Evolutionary conservation across 2,888 invertebrate genomes (phyloP).

Genomic region (Machimus rusticus): DNA sequence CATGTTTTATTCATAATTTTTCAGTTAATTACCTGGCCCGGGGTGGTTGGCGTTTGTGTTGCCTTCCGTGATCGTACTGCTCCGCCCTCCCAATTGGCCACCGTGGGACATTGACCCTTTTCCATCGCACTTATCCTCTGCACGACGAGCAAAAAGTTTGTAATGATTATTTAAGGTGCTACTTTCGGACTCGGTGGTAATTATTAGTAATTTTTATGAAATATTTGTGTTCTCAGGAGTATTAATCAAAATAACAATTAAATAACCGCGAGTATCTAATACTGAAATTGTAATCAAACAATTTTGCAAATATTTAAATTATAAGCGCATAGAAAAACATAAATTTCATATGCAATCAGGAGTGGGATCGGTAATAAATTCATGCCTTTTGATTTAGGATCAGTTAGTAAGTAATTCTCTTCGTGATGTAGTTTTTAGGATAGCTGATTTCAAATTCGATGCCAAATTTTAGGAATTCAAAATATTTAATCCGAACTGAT

Average conservation of each 20-base stretch:
- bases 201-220: not conserved
- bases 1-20: not conserved
- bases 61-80: conserved; percentile 70
- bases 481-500: too few species aligned
- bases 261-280: not conserved
- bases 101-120: conserved; percentile 72
- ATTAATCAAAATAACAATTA: not conserved
- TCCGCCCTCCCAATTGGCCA: conserved; percentile 72
- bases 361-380: too few species aligned
- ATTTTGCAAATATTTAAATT: not conserved
- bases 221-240: not conserved
- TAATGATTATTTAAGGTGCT: not conserved
- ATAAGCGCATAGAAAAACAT: not conserved
- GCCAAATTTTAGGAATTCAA: too few species aligned
- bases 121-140: conserved; percentile 72
- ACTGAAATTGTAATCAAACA: not conserved
- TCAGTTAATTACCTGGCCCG: conserved; percentile 58
- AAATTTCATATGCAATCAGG: too few species aligned
- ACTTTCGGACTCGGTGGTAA: not conserved
- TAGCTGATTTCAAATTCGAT: too few species aligned
- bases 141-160: conserved; percentile 42
- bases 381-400: too few species aligned
- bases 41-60: conserved; percentile 63
- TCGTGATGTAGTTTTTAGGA: too few species aligned
- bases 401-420: too few species aligned